Evolutionary conservation across 2,797 vertebrate species (phyloP), one percentile per base, ranked within the genome.

Genomic region (Cetoscarus ocellatus): DNA sequence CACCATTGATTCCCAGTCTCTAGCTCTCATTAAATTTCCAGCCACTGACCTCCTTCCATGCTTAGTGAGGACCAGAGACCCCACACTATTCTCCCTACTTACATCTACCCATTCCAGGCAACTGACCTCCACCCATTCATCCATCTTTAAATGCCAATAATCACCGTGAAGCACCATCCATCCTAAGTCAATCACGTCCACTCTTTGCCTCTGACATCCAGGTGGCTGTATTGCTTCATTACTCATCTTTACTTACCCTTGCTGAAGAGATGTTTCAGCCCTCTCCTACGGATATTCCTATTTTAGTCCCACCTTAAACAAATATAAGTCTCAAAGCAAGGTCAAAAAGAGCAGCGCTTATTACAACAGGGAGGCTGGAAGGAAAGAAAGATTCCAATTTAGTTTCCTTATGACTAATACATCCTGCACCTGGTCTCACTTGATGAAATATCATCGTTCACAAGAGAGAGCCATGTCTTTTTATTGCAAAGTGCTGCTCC

Each of bases 101-200:
- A 48, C 19, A 8, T 38, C 13, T 44, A 43, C 10, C 42, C 12
- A 12, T 44, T 44, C 15, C 39, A 27, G 11, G 8, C 45, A 38
- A 8, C 38, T 72, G 50, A 52, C 67, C n/a, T 61, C 42, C 39
- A 44, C 5, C 19, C 9, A 35, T 57, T 62, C 44, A 54, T 70
- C 50, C 14, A 49, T 67, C 51, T 79, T 27, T 34, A 58, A 19
- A 14, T 57, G 62, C 60, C 58, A 60, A 39, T 63, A 71, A 35
- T 57, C 38, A 1, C 60, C 55, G n/a, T 13, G 66, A 51, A 62
- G 56, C n/a, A 56, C 2, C 48, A 61, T 57, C 48, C 13, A 15
- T 58, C 15, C 12, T 14, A 27, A 27, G 35, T 61, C 51, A 34
- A 36, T 53, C 27, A 34, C 50, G 50, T 68, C 38, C 44, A 49